Evolutionary conservation across 1,140 invertebrate genomes (phyloP).

Genomic region (Microplitis demolitor): DNA sequence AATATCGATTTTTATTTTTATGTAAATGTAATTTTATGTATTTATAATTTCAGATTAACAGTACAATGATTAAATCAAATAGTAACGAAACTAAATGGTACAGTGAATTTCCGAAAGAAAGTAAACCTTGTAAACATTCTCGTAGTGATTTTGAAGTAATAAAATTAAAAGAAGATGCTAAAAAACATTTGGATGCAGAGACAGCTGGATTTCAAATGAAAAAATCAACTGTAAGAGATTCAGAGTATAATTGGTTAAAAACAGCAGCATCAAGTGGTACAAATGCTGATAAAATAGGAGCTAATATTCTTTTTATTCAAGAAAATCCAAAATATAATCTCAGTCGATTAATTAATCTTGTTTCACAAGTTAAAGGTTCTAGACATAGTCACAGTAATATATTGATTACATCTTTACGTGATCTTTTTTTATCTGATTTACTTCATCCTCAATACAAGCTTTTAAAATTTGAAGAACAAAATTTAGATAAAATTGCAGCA

Average conservation of each 20-base stretch:
- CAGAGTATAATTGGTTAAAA: conserved; percentile 73
- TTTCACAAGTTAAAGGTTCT: conserved; percentile 80
- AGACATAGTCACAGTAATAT: conserved; percentile 78
- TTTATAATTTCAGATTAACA: neutral
- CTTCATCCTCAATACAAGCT: conserved; percentile 76
- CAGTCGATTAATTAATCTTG: conserved; percentile 70
- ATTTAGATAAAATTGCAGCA: conserved; percentile 52
- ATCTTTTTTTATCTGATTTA: conserved; percentile 78
- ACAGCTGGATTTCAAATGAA: conserved; percentile 65
- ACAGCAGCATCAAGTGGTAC: conserved; percentile 83
- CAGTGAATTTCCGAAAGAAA: conserved; percentile 43
- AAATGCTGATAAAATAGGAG: conserved; percentile 84
- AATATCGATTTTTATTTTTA: no score
- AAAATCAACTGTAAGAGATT: conserved; percentile 45
- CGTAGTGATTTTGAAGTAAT: conserved; percentile 60
- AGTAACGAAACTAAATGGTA: conserved; percentile 49
- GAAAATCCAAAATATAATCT: conserved; percentile 85
- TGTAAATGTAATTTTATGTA: no score
- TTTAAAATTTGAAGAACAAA: conserved; percentile 73
- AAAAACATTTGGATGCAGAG: conserved; percentile 67
- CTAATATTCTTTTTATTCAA: conserved; percentile 80
- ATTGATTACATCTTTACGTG: conserved; percentile 74
- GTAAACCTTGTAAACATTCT: conserved; percentile 34
- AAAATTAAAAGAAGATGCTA: conserved; percentile 66
- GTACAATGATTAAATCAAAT: neutral